These are phyloP conservation scores for Nestor notabilis DNA, from an alignment of 2,113 vertebrate species.

Conservation along the genomic window DNA sequence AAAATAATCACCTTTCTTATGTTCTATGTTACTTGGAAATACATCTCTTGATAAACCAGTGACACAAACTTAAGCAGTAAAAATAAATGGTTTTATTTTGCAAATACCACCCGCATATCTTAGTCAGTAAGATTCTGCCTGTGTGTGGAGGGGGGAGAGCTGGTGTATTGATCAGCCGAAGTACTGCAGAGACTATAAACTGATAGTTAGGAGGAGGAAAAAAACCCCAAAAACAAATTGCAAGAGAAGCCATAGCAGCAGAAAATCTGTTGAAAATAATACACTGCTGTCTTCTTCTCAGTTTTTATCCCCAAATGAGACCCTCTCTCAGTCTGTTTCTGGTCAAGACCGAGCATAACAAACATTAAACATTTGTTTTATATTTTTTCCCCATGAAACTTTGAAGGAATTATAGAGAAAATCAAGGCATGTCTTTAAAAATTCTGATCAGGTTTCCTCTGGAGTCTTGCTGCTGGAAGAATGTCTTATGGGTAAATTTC, in stretches of 20 bases:
- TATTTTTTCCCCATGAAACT: constrained; percentile 41
- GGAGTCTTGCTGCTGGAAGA: constrained; percentile 82
- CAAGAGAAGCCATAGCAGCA: background rate
- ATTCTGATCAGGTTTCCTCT: constrained; percentile 86
- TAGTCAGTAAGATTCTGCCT: constrained; percentile 18
- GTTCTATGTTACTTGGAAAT: background rate
- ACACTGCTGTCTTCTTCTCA: background rate
- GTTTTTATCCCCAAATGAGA: constrained; percentile 45
- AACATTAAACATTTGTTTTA: constrained; percentile 46
- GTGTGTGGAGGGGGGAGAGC: background rate
- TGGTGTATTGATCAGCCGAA: constrained; percentile 50
- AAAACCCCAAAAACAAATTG: constrained; percentile 10
- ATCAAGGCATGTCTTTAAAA: constrained; percentile 69
- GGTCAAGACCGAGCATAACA: constrained; percentile 28
- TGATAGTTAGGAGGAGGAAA: constrained; percentile 18
- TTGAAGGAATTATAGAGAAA: constrained; percentile 43
- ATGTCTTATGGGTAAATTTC: constrained; percentile 92
- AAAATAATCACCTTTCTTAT: background rate
- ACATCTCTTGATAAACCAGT: constrained; percentile 17
- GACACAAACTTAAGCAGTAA: background rate
- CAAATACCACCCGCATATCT: constrained; percentile 16
- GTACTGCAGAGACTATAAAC: constrained; percentile 57
- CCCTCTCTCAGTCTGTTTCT: constrained; percentile 19
- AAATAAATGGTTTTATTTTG: constrained; percentile 26
- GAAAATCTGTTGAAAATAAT: constrained; percentile 36